Conservation (phyloP, 2,797 vertebrate genomes). For the Margarornis squamiger region DNA sequence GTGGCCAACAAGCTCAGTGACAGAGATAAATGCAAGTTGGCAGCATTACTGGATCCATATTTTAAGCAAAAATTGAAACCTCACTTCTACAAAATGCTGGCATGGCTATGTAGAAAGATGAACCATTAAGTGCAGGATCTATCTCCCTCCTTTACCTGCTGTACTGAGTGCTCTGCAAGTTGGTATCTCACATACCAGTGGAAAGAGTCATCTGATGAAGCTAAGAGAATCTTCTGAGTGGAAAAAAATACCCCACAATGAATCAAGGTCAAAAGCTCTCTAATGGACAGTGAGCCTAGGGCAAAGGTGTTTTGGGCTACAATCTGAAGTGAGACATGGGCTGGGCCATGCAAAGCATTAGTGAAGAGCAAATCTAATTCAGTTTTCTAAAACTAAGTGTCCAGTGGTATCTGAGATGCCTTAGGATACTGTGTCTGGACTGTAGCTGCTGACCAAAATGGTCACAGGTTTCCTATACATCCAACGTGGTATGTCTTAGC, state of each 20-base stretch:
- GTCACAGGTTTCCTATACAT: not conserved
- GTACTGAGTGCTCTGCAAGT: not conserved
- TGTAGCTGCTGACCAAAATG: not conserved
- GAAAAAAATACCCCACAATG: not conserved
- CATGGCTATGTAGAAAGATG: not conserved
- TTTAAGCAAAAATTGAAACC: constrained; percentile 71
- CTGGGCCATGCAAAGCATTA: not conserved
- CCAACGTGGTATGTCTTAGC: rapidly evolving
- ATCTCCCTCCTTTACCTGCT: not conserved
- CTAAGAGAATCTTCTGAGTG: not conserved
- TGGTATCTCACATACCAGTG: not conserved
- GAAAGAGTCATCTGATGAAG: not conserved
- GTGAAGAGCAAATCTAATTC: not conserved
- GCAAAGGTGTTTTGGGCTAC: not conserved
- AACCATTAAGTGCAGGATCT: not conserved
- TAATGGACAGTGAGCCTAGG: not conserved
- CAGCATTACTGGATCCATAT: constrained; percentile 19
- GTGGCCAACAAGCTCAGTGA: constrained; percentile 23
- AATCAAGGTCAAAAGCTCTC: not conserved
- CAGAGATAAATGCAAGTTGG: constrained; percentile 58
- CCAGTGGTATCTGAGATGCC: not conserved
- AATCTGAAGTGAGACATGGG: not conserved
- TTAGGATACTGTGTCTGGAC: not conserved
- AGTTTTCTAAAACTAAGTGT: not conserved
- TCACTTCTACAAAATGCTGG: not conserved